phyloP scores from a whole-genome alignment of 2,797 vertebrate species.

The Karalla daura region DNA sequence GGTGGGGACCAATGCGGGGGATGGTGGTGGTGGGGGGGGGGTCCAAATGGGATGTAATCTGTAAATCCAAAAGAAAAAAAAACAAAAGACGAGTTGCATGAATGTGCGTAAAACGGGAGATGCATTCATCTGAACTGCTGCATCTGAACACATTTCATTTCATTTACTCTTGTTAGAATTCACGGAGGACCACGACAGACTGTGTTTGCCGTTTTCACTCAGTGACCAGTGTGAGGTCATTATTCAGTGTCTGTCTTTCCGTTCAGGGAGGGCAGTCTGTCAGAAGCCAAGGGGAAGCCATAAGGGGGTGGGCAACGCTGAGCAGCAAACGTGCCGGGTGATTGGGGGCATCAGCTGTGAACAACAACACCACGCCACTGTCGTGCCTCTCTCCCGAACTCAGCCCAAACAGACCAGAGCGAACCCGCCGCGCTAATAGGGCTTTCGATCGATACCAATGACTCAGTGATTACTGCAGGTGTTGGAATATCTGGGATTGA shows the following conservation, averaged over 20 bases:
- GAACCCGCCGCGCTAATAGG: constrained; percentile 13
- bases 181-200: background rate
- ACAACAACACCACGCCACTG: constrained; percentile 13
- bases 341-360: constrained; percentile 13
- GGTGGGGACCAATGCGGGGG: too few species aligned
- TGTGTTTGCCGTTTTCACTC: background rate
- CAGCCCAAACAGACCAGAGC: constrained; percentile 10
- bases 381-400: constrained; percentile 5
- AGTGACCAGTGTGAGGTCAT: constrained; percentile 3
- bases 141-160: background rate
- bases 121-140: background rate
- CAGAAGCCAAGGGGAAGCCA: constrained; percentile 12
- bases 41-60: constrained; percentile 40
- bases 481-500: constrained; percentile 2
- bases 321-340: constrained; percentile 3
- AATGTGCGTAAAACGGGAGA: background rate
- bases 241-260: constrained; percentile 16
- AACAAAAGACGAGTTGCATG: background rate
- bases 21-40: background rate
- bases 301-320: constrained; percentile 11
- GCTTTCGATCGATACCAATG: constrained; percentile 21
- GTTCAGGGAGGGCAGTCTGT: constrained; percentile 11
- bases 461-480: constrained; percentile 10
- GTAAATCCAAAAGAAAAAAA: background rate
- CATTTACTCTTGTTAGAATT: background rate